phyloP scores from a whole-genome alignment of 2,797 vertebrate genomes.

The Trachops cirrhosus region DNA sequence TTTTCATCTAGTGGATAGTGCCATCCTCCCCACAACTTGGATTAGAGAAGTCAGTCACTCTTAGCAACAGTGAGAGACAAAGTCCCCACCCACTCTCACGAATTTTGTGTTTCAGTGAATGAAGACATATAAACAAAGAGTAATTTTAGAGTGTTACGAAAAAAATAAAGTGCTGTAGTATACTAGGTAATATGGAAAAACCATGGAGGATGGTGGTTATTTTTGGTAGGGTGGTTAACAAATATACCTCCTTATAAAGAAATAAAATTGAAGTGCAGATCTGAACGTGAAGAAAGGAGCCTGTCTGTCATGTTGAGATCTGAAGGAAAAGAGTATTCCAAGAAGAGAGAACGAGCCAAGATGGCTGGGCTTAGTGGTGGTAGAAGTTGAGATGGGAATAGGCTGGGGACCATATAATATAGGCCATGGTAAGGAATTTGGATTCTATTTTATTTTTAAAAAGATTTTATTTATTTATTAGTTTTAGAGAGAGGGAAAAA shows the following conservation, averaged over 20 bases:
- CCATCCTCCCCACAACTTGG: background rate
- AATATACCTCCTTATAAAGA: background rate
- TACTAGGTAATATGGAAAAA: background rate
- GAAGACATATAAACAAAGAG: background rate
- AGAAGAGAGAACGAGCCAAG: background rate
- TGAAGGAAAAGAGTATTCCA: background rate
- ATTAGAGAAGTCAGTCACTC: background rate
- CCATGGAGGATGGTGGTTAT: background rate
- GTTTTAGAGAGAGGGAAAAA: background rate
- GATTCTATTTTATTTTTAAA: background rate
- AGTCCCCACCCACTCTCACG: background rate
- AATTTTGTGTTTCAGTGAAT: constrained; percentile 10
- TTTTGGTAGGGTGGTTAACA: background rate
- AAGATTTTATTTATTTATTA: too few relatives aligned
- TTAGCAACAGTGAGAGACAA: background rate
- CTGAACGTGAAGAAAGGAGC: background rate
- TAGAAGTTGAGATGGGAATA: background rate
- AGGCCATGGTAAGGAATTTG: background rate
- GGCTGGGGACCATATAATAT: background rate
- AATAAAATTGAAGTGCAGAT: background rate
- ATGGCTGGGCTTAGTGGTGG: background rate
- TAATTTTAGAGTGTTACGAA: background rate
- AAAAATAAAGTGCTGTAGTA: background rate
- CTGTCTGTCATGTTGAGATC: background rate
- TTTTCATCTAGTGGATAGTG: background rate